A percentile compares a stretch with the other conserved stretches of the same genome.
These are phyloP conservation scores for Lophius americanus DNA, from an alignment of 2,797 vertebrate species.

Conservation along the genomic window DNA sequence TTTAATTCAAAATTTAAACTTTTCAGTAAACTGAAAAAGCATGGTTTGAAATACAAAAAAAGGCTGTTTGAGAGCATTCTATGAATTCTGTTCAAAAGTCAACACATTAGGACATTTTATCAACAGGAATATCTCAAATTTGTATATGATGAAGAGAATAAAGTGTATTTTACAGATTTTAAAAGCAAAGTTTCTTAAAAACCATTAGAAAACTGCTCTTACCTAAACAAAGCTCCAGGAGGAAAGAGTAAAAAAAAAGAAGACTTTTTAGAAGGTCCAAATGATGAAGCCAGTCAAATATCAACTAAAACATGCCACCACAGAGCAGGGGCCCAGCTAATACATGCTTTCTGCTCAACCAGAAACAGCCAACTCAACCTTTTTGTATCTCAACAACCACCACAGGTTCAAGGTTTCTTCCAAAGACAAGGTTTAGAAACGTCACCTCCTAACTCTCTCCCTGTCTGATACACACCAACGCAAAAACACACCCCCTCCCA, in stretches of 20 bases:
- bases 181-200: slow-evolving; percentile 21
- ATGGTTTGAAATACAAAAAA: neutral
- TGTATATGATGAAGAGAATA: neutral
- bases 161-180: neutral
- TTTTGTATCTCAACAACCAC: slow-evolving; percentile 71
- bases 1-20: neutral
- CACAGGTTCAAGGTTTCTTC: slow-evolving; percentile 80
- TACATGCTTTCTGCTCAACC: slow-evolving; percentile 68
- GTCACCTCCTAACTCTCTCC: slow-evolving; percentile 75
- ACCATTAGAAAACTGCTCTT: slow-evolving; percentile 41
- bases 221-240: slow-evolving; percentile 69
- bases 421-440: slow-evolving; percentile 75
- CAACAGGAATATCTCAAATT: neutral
- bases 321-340: slow-evolving; percentile 56
- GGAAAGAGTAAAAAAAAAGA: slow-evolving; percentile 28
- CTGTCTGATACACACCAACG: slow-evolving; percentile 28
- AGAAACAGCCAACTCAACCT: slow-evolving; percentile 67
- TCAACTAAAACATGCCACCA: slow-evolving; percentile 62
- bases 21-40: slow-evolving; percentile 4
- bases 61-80: neutral
- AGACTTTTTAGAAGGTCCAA: slow-evolving; percentile 69
- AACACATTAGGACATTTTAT: neutral
- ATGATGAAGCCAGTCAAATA: slow-evolving; percentile 49
- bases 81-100: neutral
- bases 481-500: slow-evolving; percentile 39